Evolutionary conservation across 30 jellyfish, hydroid and myxozoan species (phyloP).

Genomic region (Turritopsis rubra): DNA sequence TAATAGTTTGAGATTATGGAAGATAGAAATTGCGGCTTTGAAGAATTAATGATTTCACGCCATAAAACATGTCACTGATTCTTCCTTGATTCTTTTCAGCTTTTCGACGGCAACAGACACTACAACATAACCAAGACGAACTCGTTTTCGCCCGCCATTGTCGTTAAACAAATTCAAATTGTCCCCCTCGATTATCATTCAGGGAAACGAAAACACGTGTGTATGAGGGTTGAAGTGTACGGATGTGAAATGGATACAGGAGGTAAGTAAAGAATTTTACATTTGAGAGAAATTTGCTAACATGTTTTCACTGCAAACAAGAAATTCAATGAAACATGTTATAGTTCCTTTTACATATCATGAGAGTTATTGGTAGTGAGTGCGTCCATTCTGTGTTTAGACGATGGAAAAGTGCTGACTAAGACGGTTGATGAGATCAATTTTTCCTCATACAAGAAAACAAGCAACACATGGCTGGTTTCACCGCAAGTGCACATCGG

Average conservation of each 20-base stretch:
- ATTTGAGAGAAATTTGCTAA: neutral
- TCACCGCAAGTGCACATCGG: conserved; percentile 1
- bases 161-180: conserved; percentile 53
- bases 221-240: conserved; percentile 60
- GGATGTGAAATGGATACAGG: conserved; percentile 73
- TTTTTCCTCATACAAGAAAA: conserved; percentile 4
- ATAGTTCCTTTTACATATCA: no score
- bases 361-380: no score
- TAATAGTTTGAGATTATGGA: no score
- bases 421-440: neutral
- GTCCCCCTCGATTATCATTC: conserved; percentile 62
- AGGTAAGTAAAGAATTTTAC: conserved; percentile 1
- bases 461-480: conserved; percentile 18
- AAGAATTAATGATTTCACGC: no score
- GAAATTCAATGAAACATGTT: no score
- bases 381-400: neutral
- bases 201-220: conserved; percentile 58
- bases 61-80: neutral
- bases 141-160: conserved; percentile 46
- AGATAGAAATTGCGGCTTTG: no score
- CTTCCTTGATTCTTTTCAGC: conserved; percentile 6
- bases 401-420: neutral
- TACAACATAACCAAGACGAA: conserved; percentile 32
- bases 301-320: neutral
- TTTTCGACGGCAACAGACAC: conserved; percentile 46